Evolutionary conservation across 2,888 invertebrate genomes (phyloP).

Genomic region (Cosmorhoe ocellata): DNA sequence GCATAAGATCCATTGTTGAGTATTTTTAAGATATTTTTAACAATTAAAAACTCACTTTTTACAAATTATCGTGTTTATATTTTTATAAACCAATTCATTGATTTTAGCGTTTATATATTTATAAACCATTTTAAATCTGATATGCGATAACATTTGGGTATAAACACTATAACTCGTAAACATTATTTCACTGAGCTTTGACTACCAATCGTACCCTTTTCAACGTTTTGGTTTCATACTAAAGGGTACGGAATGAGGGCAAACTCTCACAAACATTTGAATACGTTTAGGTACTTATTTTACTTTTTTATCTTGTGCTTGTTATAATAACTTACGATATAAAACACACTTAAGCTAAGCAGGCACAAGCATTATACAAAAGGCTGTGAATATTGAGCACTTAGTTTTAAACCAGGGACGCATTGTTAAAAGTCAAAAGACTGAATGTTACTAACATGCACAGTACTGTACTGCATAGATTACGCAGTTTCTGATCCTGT

Average conservation of each 20-base stretch:
- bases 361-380: constrained; percentile 75
- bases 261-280: too few species aligned
- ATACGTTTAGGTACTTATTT: too few species aligned
- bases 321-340: constrained; percentile 12
- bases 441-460: too few species aligned
- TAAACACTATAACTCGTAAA: not conserved
- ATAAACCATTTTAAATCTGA: not conserved
- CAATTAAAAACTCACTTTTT: not conserved
- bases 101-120: not conserved
- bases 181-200: not conserved
- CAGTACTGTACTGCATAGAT: too few species aligned
- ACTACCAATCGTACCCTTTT: not conserved
- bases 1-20: constrained; percentile 36
- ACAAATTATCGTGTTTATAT: not conserved
- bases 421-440: too few species aligned
- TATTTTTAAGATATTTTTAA: constrained; percentile 19
- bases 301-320: too few species aligned
- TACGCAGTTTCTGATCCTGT: too few species aligned
- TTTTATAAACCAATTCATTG: not conserved
- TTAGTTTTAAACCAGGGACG: constrained; percentile 14
- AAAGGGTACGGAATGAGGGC: too few species aligned
- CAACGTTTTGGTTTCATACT: too few species aligned
- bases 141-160: not conserved
- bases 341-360: constrained; percentile 46
- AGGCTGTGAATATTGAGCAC: constrained; percentile 60